These are phyloP conservation scores for Tamandua tetradactyla DNA, from an alignment of 2,797 vertebrate genomes.

Conservation along the genomic window DNA sequence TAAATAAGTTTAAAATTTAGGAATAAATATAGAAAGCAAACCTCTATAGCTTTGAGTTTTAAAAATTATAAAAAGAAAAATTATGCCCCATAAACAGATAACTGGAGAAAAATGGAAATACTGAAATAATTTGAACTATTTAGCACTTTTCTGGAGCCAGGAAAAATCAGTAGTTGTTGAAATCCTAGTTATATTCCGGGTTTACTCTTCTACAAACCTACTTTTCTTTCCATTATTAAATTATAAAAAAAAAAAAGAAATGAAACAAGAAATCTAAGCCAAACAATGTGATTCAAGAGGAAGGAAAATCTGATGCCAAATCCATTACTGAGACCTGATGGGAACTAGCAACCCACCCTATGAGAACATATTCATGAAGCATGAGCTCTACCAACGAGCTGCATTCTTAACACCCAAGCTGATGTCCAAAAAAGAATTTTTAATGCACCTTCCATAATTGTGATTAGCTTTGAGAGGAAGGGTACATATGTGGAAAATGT, in stretches of 20 bases:
- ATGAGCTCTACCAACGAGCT: rapidly evolving
- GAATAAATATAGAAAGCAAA: neutral
- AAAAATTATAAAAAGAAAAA: neutral
- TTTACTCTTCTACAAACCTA: neutral
- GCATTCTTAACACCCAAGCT: neutral
- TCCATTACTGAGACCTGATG: too few relatives aligned
- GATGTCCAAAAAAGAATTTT: neutral
- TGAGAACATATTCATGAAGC: rapidly evolving
- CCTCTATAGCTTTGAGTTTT: neutral
- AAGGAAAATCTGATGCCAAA: neutral
- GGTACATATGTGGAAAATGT: neutral
- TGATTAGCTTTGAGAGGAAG: neutral
- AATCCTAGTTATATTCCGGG: neutral
- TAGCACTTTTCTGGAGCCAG: neutral
- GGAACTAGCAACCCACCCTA: too few relatives aligned
- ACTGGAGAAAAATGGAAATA: neutral
- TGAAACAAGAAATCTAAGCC: neutral
- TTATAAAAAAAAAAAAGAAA: neutral
- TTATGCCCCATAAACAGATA: neutral
- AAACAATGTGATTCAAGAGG: neutral
- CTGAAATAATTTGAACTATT: neutral
- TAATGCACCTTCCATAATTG: neutral
- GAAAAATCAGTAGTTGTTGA: neutral
- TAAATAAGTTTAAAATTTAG: neutral
- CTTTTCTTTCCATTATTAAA: neutral